Evolutionary conservation across 2,113 vertebrate genomes (phyloP), one percentile per base, ranked within the genome.

Genomic region (Stigmatopora argus): DNA sequence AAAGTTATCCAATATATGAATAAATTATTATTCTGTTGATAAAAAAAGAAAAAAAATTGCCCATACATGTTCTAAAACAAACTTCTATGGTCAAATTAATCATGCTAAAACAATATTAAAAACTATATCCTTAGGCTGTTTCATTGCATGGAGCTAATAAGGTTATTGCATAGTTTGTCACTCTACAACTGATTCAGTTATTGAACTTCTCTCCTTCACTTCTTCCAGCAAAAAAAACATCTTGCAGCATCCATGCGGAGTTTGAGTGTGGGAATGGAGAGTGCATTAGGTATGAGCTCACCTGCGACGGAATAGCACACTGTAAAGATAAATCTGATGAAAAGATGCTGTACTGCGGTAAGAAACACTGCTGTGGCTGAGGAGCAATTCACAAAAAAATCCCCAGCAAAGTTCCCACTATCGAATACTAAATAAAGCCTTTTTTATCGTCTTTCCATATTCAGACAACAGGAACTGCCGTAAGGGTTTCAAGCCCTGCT

Each of bases 271-370:
- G 94, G 17, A 98, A 99, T 7, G 93, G 96, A 48, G 94, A 98
- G 65, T 99, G 97, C 76, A 88, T 99, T 65, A 92, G 93, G 86
- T 99, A 98, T 75, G 92, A 95, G 63, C 83, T 96, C 41, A 94
- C 96, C 21, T 99, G 96, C 51, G 97, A 99, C 65, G 94, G 95
- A n/a, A 57, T 90, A 12, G 84, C 91, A 62, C 94, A 98, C 35
- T 99, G 97, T 87, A 98, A 98, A 83, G 97, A 99, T 87, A 97
- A 96, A 77, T 98, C 97, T 0, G 97, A 99, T 81, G 97, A 99
- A 79, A 99, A 98, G 75, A 91, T 96, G 74, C 94, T 95, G 58
- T 98, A 98, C 74, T 99, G 97, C 85, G 96, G 97, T 98, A 85
- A 90, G 94, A 10, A 55, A 74, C 56, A 15, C 14, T 13, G 34